Conservation (phyloP, 2,797 vertebrate species). For the Agapornis canus region DNA sequence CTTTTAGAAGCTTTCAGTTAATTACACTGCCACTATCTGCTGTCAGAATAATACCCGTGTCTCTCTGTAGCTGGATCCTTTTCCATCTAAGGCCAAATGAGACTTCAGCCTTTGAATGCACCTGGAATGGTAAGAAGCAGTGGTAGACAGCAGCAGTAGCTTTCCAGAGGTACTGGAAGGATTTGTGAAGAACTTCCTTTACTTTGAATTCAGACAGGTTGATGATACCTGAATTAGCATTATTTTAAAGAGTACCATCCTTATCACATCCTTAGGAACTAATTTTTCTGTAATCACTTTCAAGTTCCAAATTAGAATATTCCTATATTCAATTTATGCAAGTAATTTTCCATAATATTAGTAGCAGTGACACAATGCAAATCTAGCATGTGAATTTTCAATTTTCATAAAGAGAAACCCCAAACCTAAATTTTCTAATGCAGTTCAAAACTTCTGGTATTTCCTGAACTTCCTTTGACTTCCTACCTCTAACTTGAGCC, state of each 20-base stretch:
- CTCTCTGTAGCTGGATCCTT: not conserved
- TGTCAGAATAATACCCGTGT: not conserved
- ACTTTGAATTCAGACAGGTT: not conserved
- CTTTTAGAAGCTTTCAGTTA: not conserved
- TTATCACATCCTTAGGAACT: not conserved
- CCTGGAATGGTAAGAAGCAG: not conserved
- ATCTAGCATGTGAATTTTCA: not conserved
- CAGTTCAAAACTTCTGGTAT: slow-evolving; percentile 14
- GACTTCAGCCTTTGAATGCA: not conserved
- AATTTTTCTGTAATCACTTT: not conserved
- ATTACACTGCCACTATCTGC: not conserved
- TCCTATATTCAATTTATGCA: not conserved
- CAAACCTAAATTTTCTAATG: not conserved
- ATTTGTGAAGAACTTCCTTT: not conserved
- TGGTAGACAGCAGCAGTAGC: not conserved
- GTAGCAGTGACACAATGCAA: not conserved
- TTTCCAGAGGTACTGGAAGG: not conserved
- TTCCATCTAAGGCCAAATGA: not conserved
- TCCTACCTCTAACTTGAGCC: not conserved
- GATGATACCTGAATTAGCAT: not conserved
- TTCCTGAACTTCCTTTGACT: slow-evolving; percentile 34
- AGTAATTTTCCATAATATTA: slow-evolving; percentile 6
- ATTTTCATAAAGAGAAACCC: not conserved
- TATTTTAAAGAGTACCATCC: not conserved
- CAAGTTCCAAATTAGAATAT: slow-evolving; percentile 6